Conservation (phyloP, 2,797 vertebrate genomes). For the Sphenopsis melanotis region DNA sequence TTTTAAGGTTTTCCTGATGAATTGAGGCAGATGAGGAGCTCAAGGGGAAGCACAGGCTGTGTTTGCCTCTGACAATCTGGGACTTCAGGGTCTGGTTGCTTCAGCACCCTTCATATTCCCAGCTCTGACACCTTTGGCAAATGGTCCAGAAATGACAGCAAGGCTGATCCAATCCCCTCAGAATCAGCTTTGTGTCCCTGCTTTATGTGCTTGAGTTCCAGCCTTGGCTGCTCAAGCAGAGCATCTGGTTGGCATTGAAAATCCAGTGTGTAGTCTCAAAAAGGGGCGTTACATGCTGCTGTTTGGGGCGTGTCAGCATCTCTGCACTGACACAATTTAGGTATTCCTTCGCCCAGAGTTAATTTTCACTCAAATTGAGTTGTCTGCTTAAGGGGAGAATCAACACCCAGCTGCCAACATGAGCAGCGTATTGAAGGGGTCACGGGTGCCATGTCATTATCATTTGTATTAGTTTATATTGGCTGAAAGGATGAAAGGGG, state of each 20-base stretch:
- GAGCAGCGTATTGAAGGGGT: neutral
- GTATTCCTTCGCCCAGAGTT: slow-evolving; percentile 14
- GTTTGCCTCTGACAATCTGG: neutral
- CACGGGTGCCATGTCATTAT: neutral
- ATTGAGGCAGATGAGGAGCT: neutral
- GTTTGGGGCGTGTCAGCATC: neutral
- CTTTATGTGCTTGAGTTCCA: neutral
- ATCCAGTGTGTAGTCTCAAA: neutral
- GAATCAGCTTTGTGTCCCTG: neutral
- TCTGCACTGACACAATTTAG: neutral
- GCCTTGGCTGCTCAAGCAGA: neutral
- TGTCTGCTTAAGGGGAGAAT: slow-evolving; percentile 53
- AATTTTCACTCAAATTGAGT: slow-evolving; percentile 42
- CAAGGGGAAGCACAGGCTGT: rapidly evolving
- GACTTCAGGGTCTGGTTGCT: neutral
- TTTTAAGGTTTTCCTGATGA: neutral
- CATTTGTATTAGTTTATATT: slow-evolving; percentile 29
- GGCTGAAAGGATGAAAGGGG: slow-evolving; percentile 27
- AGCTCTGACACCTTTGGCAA: neutral
- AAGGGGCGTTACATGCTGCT: neutral
- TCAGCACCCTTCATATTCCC: rapidly evolving
- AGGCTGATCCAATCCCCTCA: neutral
- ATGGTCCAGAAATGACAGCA: neutral
- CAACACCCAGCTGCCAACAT: neutral
- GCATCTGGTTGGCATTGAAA: rapidly evolving